Base-by-base conservation (phyloP, 1,140 invertebrate species). In the Pachypsylla venusta region DNA sequence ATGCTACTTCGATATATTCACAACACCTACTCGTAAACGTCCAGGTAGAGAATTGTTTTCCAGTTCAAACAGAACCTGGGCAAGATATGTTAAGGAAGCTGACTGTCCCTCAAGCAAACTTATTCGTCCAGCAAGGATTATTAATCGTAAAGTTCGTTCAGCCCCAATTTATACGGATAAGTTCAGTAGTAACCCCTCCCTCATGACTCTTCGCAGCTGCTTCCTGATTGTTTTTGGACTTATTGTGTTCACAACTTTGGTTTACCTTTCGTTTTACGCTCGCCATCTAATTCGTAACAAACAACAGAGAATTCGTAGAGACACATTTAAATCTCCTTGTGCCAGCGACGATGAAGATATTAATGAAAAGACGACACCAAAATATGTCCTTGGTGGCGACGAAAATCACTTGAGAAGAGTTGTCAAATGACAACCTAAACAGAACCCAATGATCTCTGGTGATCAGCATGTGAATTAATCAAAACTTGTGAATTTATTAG, bases 61-160 rank as follows among this genome's bases (percentile, higher is more conserved):
- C 0, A 77, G 75, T 12, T 70, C 75, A 0, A 78, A 79, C 61
- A 76, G 81, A 63, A 84, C 82, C 0, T 84, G 82, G 82, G 81
- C 81, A 0, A 59, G 67, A 13, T 84, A 82, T 62, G 77, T 83
- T 0, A 71, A 80, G 35, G 82, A 84, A 66, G 82, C 82, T 0
- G 79, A 75, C 35, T 84, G 82, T 63, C 76, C 76, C 27, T 77
- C 65, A 19, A 61, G 62, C 13, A 30, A 56, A 53, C 53, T 53
- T 10, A 13, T 62, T 64, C 16, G 26, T 20, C 56, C 60, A 14
- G 39, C 57, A 4, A 24, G 56, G 24, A 48, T n/a, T n/a, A 48
- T 5, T 22, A 48, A n/a, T 48, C 42, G 42, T 4, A 48, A 48
- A 48, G 22, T 22, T 7, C 4, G 42, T 19, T n/a, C 42, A 5